Base-by-base conservation (phyloP, 2,113 vertebrate genomes). In the Gymnorhina tibicen region DNA sequence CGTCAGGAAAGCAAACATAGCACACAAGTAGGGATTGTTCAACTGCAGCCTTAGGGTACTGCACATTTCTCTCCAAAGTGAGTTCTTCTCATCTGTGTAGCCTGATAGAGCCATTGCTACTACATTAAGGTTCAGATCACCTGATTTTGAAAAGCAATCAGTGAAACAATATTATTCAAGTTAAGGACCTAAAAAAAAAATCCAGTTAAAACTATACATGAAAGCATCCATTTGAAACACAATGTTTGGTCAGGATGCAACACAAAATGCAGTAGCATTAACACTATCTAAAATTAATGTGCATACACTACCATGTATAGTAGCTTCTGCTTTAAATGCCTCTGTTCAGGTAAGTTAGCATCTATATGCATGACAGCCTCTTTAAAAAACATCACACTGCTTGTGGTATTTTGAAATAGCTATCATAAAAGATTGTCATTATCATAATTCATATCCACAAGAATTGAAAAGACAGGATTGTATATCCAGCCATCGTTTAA, bases 1-100 rank as follows among this genome's bases (percentile, higher is more conserved):
- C n/a, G 99, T 99, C 96, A 99, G 98, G 92, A 99, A 99, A 73
- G 99, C 99, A 97, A 99, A 99, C 99, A 99, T 99, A 89, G 99
- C 98, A 73, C 99, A 99, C 50, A 99, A 98, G 96, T 99, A 99
- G 2, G 99, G 99, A 96, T 99, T 99, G 97, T 99, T 99, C 80
- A 99, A 28, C 14, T 99, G 99, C 79, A 99, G 95, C 55, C 99
- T 97, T 12, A 99, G 98, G 32, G 99, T 99, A 97, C 99, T 99
- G 97, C 99, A 99, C 99, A 99, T 99, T 97, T 99, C 99, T 95
- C 99, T 98, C 99, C 99, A 99, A 78, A 99, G 98, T 19, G 99
- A 99, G 39, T 98, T 98, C 97, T 99, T 99, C 96, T 99, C 99
- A 35, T 99, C 99, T 1, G 99, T 99, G 95, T 99, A 99, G 64